phyloP scores from a whole-genome alignment of 2,113 vertebrate species.

The Poeciliopsis occidentalis region DNA sequence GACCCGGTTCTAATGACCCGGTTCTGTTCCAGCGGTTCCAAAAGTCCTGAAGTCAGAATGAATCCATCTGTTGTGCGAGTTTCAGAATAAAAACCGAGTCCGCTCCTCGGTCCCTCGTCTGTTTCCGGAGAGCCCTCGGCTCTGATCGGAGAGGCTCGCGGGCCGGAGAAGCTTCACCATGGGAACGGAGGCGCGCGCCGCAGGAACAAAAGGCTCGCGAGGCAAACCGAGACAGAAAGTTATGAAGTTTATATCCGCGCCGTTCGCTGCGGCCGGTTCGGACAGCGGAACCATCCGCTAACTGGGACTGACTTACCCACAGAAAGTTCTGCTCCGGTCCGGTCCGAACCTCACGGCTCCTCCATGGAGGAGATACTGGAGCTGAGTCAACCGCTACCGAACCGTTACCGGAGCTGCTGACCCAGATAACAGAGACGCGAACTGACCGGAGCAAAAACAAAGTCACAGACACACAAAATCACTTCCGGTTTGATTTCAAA shows the following conservation, averaged over 20 bases:
- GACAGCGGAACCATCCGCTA: no score
- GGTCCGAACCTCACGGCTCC: constrained; percentile 29
- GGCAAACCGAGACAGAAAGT: constrained; percentile 4
- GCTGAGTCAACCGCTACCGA: background rate
- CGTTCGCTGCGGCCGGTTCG: background rate
- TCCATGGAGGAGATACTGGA: constrained; percentile 7
- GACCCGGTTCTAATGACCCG: no score
- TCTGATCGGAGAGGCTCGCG: constrained; percentile 41
- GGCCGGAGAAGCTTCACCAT: constrained; percentile 76
- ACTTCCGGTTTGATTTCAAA: constrained; percentile 13
- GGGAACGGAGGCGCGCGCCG: constrained; percentile 70
- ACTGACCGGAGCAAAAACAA: background rate
- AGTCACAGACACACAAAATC: background rate
- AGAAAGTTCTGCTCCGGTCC: constrained; percentile 14
- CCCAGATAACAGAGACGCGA: background rate
- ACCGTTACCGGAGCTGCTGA: constrained; percentile 15
- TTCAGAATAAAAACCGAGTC: no score
- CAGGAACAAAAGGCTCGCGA: constrained; percentile 50
- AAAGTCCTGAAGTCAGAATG: no score
- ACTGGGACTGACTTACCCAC: constrained; percentile 27
- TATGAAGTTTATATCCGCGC: background rate
- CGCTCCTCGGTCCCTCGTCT: background rate
- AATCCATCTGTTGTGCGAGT: no score
- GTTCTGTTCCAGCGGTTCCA: no score
- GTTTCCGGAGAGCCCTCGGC: constrained; percentile 7